A percentile compares a stretch with the other conserved stretches of the same genome.
These are phyloP conservation scores for Drosophila melanocephala DNA, from an alignment of 2,888 invertebrate genomes.

Conservation along the genomic window DNA sequence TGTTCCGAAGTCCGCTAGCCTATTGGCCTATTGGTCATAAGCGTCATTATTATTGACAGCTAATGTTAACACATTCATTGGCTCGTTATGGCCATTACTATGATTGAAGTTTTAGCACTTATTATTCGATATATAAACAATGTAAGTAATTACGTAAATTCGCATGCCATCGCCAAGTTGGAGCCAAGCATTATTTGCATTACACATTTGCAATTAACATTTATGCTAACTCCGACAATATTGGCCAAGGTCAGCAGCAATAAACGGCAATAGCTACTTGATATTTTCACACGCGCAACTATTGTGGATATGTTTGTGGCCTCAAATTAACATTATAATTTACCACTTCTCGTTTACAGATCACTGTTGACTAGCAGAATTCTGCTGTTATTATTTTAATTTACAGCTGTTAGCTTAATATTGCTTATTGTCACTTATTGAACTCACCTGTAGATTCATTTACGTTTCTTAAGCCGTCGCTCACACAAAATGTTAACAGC, in stretches of 20 bases:
- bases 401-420: neutral
- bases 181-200: conserved; percentile 44
- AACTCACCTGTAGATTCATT: conserved; percentile 40
- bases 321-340: conserved; percentile 14
- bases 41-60: conserved; percentile 55
- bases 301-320: conserved; percentile 15
- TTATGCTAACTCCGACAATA: conserved; percentile 49
- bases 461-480: conserved; percentile 20
- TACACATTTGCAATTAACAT: conserved; percentile 42
- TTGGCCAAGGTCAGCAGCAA: conserved; percentile 63
- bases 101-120: conserved; percentile 55
- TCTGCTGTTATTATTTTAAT: neutral
- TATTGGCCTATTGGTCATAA: conserved; percentile 38
- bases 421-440: neutral
- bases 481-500: conserved; percentile 16
- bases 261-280: conserved; percentile 39
- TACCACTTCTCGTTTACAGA: neutral
- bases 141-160: conserved; percentile 62
- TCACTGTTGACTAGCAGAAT: neutral
- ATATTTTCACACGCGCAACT: conserved; percentile 25
- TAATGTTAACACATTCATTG: conserved; percentile 36
- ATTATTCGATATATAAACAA: conserved; percentile 48
- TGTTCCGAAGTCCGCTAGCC: conserved; percentile 20
- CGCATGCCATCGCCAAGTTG: conserved; percentile 28
- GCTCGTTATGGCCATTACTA: conserved; percentile 67